Conservation (phyloP, 2,113 vertebrate genomes). For the Zosterops japonicus region DNA sequence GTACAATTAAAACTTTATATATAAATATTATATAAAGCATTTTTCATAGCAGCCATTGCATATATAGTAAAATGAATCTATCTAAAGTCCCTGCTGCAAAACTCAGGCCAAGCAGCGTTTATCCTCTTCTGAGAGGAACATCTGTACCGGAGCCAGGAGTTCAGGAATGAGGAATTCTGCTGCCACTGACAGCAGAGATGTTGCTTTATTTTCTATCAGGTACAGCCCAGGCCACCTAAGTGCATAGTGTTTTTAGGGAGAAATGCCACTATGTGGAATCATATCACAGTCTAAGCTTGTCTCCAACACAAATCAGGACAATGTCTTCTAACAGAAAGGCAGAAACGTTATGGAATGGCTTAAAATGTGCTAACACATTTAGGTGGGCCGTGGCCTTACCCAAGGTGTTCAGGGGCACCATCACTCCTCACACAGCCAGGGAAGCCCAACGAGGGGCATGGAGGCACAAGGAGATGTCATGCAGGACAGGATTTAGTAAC, state of each 20-base stretch:
- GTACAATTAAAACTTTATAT: slow-evolving; percentile 73
- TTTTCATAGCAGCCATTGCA: slow-evolving; percentile 79
- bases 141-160: slow-evolving; percentile 15
- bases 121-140: slow-evolving; percentile 41
- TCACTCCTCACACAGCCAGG: slow-evolving; percentile 1
- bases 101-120: slow-evolving; percentile 37
- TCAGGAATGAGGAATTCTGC: slow-evolving; percentile 18
- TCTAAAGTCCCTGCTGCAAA: slow-evolving; percentile 33
- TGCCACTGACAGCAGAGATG: slow-evolving; percentile 5
- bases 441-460: not conserved
- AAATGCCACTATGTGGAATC: not conserved
- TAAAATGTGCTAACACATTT: not conserved
- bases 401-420: not conserved
- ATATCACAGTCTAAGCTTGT: slow-evolving; percentile 66
- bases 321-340: slow-evolving; percentile 72
- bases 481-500: slow-evolving; percentile 72
- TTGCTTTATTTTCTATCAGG: slow-evolving; percentile 37
- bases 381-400: not conserved
- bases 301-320: slow-evolving; percentile 63
- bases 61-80: slow-evolving; percentile 44
- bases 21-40: slow-evolving; percentile 70
- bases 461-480: not conserved
- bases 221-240: slow-evolving; percentile 68
- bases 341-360: slow-evolving; percentile 25
- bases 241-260: slow-evolving; percentile 65